Base-by-base conservation (phyloP, 2,113 vertebrate species). In the Eublepharis macularius region DNA sequence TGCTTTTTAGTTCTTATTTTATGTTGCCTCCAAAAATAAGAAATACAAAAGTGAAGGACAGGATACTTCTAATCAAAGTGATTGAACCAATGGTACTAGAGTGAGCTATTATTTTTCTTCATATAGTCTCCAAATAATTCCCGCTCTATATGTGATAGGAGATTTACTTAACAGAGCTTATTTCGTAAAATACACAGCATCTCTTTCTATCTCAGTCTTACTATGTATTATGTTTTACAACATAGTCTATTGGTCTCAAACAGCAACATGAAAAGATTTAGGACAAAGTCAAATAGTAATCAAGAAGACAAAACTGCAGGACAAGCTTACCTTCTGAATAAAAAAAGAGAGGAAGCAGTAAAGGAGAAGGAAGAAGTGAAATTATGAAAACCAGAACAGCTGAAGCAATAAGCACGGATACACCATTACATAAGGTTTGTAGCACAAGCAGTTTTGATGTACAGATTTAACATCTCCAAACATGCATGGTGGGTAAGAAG, bases 261-360 rank as follows among this genome's bases (percentile, higher is more conserved):
- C 49, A 84, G 19, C 54, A 91, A 14, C 5, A 6, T 2, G 76
- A 13, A 74, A 87, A 90, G 39, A 82, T n/a, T 84, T 66, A 91
- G 84, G 39, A 70, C 76, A 16, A 85, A 11, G 16, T 81, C 88
- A 90, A 81, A 82, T 7, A 89, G 24, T 47, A 41, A 83, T 70
- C 87, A 81, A 54, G 57, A 70, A 82, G 34, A 43, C 47, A 80
- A 63, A 78, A 87, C 82, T 92, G 87, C 89, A 90, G 60, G 49
- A 91, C 76, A 96, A 92, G 93, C 98, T 97, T 99, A 99, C 99
- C 99, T 99, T 99, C 99, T 99, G 97, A 95, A 97, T 97, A 96
- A 97, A 94, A 89, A 93, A 95, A 95, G 97, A 97, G 73, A 95
- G 97, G 96, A 96, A 95, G 98, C 97, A 97, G 95, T 76, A 93